Evolutionary conservation across 2,113 vertebrate species (phyloP).

Genomic region (Harpagus bidentatus): DNA sequence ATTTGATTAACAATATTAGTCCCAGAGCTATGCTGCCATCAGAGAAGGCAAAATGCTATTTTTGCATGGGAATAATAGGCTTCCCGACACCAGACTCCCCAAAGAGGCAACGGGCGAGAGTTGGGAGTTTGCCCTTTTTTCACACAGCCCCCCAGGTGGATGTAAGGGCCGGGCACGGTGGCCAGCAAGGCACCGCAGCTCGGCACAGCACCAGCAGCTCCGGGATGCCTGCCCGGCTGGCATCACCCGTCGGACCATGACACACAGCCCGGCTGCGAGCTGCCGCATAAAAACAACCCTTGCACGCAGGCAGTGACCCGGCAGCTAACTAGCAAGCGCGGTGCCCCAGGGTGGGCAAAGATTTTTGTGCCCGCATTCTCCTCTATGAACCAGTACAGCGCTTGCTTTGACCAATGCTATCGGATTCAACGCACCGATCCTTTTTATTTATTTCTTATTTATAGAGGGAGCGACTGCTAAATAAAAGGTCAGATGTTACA

Average conservation of each 20-base stretch:
- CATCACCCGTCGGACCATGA: not conserved
- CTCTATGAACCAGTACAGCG: rapidly evolving
- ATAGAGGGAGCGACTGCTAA: not conserved
- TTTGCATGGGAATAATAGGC: not conserved
- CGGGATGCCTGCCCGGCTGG: not conserved
- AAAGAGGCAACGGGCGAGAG: not conserved
- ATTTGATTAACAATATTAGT: not conserved
- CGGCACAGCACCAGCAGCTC: not conserved
- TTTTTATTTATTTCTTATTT: not conserved
- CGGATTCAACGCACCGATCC: not conserved
- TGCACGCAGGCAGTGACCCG: rapidly evolving
- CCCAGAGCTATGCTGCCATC: not conserved
- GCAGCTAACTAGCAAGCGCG: not conserved
- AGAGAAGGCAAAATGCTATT: not conserved
- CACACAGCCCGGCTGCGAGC: rapidly evolving
- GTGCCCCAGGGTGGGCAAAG: not conserved
- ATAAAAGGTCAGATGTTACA: not conserved
- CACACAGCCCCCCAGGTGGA: not conserved
- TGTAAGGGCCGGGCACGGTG: rapidly evolving
- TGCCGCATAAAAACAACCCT: too few relatives aligned
- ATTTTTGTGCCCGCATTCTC: not conserved
- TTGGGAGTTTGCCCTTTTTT: not conserved
- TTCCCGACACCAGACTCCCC: not conserved
- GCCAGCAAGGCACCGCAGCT: not conserved
- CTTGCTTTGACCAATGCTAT: not conserved